Percentiles rank a stretch among this genome's conserved stretches.
Conservation (phyloP, 2,113 vertebrate genomes). For the Acanthisitta chloris region DNA sequence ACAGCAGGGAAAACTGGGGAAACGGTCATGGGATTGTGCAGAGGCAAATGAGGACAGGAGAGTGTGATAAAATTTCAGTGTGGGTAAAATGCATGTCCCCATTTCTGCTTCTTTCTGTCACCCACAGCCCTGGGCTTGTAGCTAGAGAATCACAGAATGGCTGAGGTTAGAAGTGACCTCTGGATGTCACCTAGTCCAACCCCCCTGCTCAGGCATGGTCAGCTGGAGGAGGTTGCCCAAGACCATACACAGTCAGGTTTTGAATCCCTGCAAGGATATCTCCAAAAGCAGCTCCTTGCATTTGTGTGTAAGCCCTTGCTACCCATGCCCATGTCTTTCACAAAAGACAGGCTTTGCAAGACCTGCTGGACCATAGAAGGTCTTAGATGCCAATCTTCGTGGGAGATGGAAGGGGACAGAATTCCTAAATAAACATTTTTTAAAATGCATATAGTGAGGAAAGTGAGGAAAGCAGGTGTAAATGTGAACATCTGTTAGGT, state of each 20-base stretch:
- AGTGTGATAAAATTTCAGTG: fast-evolving
- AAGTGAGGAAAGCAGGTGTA: not conserved
- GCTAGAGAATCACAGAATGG: not conserved
- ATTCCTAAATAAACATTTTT: not conserved
- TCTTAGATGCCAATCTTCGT: not conserved
- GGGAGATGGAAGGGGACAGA: not conserved
- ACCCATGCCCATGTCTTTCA: not conserved
- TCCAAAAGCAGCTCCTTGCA: not conserved
- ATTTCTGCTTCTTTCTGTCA: not conserved
- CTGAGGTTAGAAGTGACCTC: not conserved
- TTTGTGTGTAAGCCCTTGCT: not conserved
- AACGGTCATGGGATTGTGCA: not conserved
- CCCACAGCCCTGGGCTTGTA: not conserved
- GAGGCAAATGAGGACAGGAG: not conserved
- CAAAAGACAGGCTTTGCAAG: not conserved
- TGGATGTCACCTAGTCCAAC: not conserved
- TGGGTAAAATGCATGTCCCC: not conserved
- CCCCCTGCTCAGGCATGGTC: not conserved
- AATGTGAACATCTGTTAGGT: not conserved
- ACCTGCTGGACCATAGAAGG: not conserved
- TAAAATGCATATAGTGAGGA: not conserved
- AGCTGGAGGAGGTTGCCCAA: not conserved
- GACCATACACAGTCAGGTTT: fast-evolving
- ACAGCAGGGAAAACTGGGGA: not conserved
- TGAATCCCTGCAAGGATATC: not conserved